Evolutionary conservation across 1,140 invertebrate species (phyloP).

Genomic region (Zaprionus nigranus): DNA sequence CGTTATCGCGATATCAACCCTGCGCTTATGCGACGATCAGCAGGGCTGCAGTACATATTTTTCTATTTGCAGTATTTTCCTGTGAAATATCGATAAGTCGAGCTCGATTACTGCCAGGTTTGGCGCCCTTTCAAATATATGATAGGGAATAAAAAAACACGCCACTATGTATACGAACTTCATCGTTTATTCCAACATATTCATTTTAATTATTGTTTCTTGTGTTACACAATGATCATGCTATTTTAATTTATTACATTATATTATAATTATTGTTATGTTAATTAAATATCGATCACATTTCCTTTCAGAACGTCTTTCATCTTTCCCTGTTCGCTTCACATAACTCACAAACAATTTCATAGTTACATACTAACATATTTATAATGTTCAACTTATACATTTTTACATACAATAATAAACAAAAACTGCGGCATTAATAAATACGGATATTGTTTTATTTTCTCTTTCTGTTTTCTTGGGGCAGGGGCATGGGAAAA

Average conservation of each 20-base stretch:
- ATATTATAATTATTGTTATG: constrained; percentile 61
- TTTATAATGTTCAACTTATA: constrained; percentile 40
- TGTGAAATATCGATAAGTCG: not conserved
- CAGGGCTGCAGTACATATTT: constrained; percentile 13
- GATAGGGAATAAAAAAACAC: constrained; percentile 6
- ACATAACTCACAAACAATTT: constrained; percentile 56
- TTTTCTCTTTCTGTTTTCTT: constrained; percentile 15
- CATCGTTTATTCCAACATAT: constrained; percentile 71
- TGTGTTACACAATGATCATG: constrained; percentile 70
- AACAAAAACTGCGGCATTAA: constrained; percentile 46
- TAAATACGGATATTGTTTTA: constrained; percentile 44
- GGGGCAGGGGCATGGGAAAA: constrained; percentile 23
- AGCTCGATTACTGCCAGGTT: not conserved
- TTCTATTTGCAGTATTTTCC: not conserved
- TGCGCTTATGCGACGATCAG: not conserved
- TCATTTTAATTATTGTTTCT: constrained; percentile 75
- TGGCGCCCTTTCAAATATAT: not conserved
- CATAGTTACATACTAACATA: constrained; percentile 40
- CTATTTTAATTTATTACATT: constrained; percentile 60
- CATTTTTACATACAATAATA: constrained; percentile 36
- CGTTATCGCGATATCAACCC: constrained; percentile 14
- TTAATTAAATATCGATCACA: constrained; percentile 83
- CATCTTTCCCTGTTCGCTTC: constrained; percentile 71
- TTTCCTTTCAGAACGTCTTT: constrained; percentile 78
- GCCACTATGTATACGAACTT: constrained; percentile 12